phyloP scores from a whole-genome alignment of 2,113 vertebrate genomes.

The Cercopithecus mona region DNA sequence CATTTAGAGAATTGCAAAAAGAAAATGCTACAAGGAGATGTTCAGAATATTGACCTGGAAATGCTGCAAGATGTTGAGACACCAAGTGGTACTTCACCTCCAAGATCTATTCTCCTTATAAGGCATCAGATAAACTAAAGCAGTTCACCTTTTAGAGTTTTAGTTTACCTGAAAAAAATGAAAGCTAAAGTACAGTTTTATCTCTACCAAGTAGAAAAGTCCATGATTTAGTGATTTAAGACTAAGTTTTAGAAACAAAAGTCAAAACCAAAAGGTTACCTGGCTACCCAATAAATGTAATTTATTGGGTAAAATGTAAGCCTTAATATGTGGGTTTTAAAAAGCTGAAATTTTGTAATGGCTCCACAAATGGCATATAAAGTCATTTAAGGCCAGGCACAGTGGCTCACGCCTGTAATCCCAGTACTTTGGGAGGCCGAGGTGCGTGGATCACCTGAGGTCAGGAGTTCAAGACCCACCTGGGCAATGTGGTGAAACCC shows the following conservation, averaged over 20 bases:
- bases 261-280: neutral
- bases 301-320: neutral
- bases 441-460: no score
- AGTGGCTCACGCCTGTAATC: no score
- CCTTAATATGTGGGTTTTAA: neutral
- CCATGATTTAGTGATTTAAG: neutral
- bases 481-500: no score
- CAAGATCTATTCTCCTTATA: neutral
- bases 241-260: neutral
- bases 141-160: neutral
- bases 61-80: neutral
- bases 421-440: no score
- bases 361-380: neutral
- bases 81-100: neutral
- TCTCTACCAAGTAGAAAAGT: neutral
- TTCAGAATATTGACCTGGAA: neutral
- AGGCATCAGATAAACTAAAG: neutral
- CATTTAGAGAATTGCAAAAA: neutral
- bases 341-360: neutral
- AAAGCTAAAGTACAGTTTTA: slow-evolving; percentile 11
- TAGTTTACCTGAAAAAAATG: neutral
- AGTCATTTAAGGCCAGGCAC: neutral
- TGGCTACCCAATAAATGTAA: neutral
- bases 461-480: no score
- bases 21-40: neutral